A percentile compares a stretch with the other conserved stretches of the same genome.
These are phyloP conservation scores for Montipora foliosa DNA, from an alignment of 64 coral and sea anemone species.

Conservation along the genomic window DNA sequence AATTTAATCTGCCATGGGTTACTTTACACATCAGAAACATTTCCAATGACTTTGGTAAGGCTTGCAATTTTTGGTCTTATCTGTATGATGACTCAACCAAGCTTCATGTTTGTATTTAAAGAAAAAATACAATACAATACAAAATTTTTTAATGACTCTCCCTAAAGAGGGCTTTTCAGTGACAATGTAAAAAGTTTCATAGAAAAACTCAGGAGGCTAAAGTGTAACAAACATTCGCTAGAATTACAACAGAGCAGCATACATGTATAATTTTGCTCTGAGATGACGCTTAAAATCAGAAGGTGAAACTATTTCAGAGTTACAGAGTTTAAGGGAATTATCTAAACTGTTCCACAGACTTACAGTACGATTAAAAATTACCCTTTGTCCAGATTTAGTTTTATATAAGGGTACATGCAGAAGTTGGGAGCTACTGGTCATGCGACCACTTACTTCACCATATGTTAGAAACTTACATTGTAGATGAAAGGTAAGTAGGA, in stretches of 20 bases:
- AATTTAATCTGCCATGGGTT: too few relatives aligned
- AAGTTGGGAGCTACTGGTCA: conserved; percentile 40
- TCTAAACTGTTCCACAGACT: conserved; percentile 42
- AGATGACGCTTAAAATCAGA: conserved; percentile 64
- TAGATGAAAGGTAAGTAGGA: conserved; percentile 43
- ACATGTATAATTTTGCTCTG: conserved; percentile 11
- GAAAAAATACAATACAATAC: too few relatives aligned
- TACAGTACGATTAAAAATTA: conserved; percentile 42
- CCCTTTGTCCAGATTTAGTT: conserved; percentile 54
- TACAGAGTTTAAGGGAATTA: conserved; percentile 64
- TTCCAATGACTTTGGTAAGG: too few relatives aligned
- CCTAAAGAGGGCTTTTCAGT: too few relatives aligned
- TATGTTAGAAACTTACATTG: conserved; percentile 32
- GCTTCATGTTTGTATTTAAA: too few relatives aligned
- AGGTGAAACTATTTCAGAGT: conserved; percentile 12
- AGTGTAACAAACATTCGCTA: too few relatives aligned
- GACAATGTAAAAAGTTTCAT: too few relatives aligned
- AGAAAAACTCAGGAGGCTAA: too few relatives aligned
- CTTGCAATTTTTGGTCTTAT: too few relatives aligned
- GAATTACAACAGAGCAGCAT: background rate
- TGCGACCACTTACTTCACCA: conserved; percentile 45
- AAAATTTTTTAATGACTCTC: too few relatives aligned
- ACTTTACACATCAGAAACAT: too few relatives aligned
- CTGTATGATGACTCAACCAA: too few relatives aligned
- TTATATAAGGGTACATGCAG: conserved; percentile 51